Evolutionary conservation across 2,888 invertebrate genomes (phyloP), one percentile per base, ranked within the genome.

Genomic region (Leuctra nigra): DNA sequence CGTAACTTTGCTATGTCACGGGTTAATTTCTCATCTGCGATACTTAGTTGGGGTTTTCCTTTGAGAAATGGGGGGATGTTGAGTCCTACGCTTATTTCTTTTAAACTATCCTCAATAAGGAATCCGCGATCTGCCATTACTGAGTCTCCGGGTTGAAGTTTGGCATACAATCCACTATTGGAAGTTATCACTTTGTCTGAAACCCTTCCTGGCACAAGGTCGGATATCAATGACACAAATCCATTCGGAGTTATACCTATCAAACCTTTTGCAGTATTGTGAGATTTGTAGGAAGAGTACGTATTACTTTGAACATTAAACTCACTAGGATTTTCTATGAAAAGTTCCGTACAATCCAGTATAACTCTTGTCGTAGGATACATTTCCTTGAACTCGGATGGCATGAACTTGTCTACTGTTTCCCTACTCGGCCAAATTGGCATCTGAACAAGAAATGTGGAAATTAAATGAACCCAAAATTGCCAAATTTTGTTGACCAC

Each of bases 41-140:
- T 13, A 46, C 46, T 46, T n/a, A 46, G n/a, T 23, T 46, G 46
- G 11, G 46, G 46, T 23, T 16, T 22, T 6, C 46, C 46, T 46
- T 46, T 25, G 2, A 46, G 16, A 60, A 59, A 63, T 18, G 61
- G 58, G 16, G 63, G 63, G 18, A 56, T 61, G 18, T 54, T 47
- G n/a, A 63, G 22, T 3, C 48, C 46, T 35, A 58, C 59, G 46
- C 52, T 25, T 35, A 39, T 44, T 29, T 56, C 36, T 35, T 54
- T 53, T 41, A 61, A 56, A 47, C 57, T 44, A 53, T 63, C 61
- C n/a, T 33, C 53, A 36, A 63, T 57, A 16, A 57, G 59, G 35
- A 65, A 64, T 4, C 63, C 64, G 33, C 63, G 58, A 55, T 63
- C 64, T 13, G 62, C 63, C 55, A 65, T 55, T 16, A 65, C 58